phyloP scores from a whole-genome alignment of 2,113 vertebrate genomes.

The Carassius gibelio region DNA sequence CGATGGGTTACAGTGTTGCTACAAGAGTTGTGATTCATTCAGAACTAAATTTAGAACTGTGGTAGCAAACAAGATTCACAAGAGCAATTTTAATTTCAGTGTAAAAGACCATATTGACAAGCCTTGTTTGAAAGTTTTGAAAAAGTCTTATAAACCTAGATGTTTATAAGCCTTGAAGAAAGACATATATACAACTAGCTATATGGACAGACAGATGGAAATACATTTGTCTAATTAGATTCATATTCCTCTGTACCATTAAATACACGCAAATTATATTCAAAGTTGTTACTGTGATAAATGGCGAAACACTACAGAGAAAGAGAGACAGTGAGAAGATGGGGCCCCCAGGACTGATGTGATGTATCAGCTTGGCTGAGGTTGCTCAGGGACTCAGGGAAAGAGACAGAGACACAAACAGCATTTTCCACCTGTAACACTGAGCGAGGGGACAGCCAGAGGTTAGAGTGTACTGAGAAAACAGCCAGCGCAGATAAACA shows the following conservation, averaged over 20 bases:
- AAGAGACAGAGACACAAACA: slow-evolving; percentile 7
- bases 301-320: neutral
- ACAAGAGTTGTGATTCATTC: neutral
- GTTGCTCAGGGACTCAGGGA: slow-evolving; percentile 25
- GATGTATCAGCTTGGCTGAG: slow-evolving; percentile 49
- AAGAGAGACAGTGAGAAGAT: slow-evolving; percentile 2
- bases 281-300: neutral
- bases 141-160: neutral
- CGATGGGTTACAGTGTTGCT: neutral
- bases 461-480: slow-evolving; percentile 62
- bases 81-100: neutral
- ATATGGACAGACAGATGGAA: neutral
- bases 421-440: slow-evolving; percentile 54
- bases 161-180: neutral
- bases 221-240: neutral
- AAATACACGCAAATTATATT: neutral
- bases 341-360: slow-evolving; percentile 28
- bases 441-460: slow-evolving; percentile 62
- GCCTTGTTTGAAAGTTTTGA: neutral
- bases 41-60: neutral
- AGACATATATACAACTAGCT: neutral
- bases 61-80: neutral
- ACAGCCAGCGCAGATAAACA: slow-evolving; percentile 49
- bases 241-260: neutral
- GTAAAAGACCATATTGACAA: neutral